phyloP scores from a whole-genome alignment of 2,113 vertebrate genomes.

The Lanius collurio region DNA sequence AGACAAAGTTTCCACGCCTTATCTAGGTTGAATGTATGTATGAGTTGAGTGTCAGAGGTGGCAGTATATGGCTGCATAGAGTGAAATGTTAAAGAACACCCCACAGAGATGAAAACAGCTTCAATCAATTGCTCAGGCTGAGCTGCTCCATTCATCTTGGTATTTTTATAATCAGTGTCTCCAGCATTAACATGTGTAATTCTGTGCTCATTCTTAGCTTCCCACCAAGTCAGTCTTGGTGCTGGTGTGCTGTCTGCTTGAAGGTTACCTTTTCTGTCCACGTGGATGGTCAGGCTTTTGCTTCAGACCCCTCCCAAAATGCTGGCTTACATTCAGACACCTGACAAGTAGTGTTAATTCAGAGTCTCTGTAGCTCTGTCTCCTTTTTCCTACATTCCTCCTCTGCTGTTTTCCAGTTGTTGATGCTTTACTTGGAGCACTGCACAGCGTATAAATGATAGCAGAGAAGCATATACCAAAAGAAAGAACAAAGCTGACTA shows the following conservation, averaged over 20 bases:
- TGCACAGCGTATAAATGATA: background rate
- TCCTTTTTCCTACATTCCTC: background rate
- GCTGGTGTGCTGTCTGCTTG: background rate
- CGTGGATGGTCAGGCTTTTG: background rate
- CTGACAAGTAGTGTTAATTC: background rate
- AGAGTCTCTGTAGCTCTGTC: background rate
- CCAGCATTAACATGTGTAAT: background rate
- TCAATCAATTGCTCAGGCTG: background rate
- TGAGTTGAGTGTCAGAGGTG: background rate
- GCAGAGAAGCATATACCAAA: background rate
- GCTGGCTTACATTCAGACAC: background rate
- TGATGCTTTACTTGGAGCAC: background rate
- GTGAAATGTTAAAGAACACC: constrained; percentile 15
- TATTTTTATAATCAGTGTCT: background rate
- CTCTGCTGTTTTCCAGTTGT: background rate
- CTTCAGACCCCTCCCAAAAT: background rate
- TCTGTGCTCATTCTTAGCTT: background rate
- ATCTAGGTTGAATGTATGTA: background rate
- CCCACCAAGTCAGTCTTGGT: background rate
- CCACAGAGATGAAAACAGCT: constrained; percentile 29
- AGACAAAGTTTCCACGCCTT: background rate
- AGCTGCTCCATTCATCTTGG: background rate
- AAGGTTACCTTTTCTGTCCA: background rate
- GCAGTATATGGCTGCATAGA: background rate
- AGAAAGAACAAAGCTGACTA: background rate